phyloP scores from a whole-genome alignment of 2,888 invertebrate genomes.

The Lydus trimaculatus region DNA sequence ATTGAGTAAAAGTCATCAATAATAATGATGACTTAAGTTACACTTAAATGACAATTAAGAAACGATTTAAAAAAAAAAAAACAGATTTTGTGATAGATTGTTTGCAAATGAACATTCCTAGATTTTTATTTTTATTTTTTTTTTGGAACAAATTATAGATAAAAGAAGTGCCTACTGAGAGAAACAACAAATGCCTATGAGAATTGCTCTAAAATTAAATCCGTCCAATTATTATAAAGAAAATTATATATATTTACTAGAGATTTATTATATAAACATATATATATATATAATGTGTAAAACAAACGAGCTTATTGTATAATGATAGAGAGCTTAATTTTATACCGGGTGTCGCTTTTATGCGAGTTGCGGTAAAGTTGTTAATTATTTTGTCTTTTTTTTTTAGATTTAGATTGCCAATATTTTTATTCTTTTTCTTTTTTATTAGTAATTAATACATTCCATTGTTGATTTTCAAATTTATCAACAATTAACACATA shows the following conservation, averaged over 20 bases:
- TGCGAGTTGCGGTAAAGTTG: slow-evolving; percentile 1
- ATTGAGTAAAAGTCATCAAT: slow-evolving; percentile 90
- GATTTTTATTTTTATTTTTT: slow-evolving; percentile 10
- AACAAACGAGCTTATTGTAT: slow-evolving; percentile 25
- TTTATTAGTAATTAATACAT: slow-evolving; percentile 20
- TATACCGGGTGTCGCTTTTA: neutral
- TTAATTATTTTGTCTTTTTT: too few relatives aligned
- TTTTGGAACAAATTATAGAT: too few relatives aligned
- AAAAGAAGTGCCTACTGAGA: slow-evolving; percentile 27
- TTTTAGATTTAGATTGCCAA: slow-evolving; percentile 20
- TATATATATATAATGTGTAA: slow-evolving; percentile 22
- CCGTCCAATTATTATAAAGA: slow-evolving; percentile 47
- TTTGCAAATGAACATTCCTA: slow-evolving; percentile 25
- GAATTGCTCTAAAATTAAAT: slow-evolving; percentile 44
- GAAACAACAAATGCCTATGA: slow-evolving; percentile 22
- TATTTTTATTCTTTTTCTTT: slow-evolving; percentile 20
- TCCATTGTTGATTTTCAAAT: slow-evolving; percentile 28
- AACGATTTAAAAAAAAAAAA: slow-evolving; percentile 16
- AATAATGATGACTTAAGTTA: slow-evolving; percentile 23
- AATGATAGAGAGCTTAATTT: slow-evolving; percentile 28
- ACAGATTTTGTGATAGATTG: slow-evolving; percentile 25
- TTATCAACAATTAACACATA: slow-evolving; percentile 13
- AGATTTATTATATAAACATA: slow-evolving; percentile 21
- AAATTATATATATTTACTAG: slow-evolving; percentile 35
- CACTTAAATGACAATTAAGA: slow-evolving; percentile 17